Evolutionary conservation across 2,797 vertebrate genomes (phyloP).

Genomic region (Anguilla anguilla): DNA sequence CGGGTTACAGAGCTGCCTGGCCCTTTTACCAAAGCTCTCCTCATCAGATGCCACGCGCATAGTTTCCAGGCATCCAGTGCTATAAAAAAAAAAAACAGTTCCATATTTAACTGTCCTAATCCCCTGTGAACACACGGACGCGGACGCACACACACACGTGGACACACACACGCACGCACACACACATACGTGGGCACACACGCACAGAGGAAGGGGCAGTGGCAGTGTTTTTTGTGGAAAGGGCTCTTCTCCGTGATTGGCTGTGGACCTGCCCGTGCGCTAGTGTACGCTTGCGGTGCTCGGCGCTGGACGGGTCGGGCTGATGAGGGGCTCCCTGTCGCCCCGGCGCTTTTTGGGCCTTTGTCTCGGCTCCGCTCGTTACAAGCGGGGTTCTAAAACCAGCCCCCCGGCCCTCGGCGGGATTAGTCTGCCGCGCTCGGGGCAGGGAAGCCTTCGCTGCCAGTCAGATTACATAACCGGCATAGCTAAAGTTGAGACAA

Average conservation of each 20-base stretch:
- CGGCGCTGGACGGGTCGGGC: constrained; percentile 35
- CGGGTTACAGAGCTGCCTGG: constrained; percentile 69
- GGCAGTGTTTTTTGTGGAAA: not conserved
- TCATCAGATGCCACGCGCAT: constrained; percentile 79
- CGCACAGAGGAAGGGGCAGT: not conserved
- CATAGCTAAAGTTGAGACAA: constrained; percentile 72
- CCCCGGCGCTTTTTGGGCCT: constrained; percentile 58
- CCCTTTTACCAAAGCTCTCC: constrained; percentile 45
- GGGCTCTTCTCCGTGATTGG: constrained; percentile 9
- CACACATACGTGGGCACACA: not conserved
- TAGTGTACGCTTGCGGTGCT: constrained; percentile 48
- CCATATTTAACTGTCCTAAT: constrained; percentile 77
- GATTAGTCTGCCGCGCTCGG: constrained; percentile 68
- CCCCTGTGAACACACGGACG: constrained; percentile 42
- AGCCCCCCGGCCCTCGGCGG: constrained; percentile 65
- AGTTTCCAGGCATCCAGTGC: constrained; percentile 74
- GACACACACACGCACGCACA: not conserved
- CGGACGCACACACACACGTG: not conserved
- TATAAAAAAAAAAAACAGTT: constrained; percentile 76
- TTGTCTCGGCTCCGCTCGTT: constrained; percentile 53
- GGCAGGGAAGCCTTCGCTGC: constrained; percentile 72
- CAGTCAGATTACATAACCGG: constrained; percentile 82
- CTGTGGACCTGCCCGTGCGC: constrained; percentile 37
- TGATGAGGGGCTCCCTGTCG: constrained; percentile 62
- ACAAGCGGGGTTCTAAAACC: constrained; percentile 50